Percentiles rank a stretch among this genome's conserved stretches.
phyloP scores from a whole-genome alignment of 1,140 invertebrate genomes.

The Meteorus sp. region DNA sequence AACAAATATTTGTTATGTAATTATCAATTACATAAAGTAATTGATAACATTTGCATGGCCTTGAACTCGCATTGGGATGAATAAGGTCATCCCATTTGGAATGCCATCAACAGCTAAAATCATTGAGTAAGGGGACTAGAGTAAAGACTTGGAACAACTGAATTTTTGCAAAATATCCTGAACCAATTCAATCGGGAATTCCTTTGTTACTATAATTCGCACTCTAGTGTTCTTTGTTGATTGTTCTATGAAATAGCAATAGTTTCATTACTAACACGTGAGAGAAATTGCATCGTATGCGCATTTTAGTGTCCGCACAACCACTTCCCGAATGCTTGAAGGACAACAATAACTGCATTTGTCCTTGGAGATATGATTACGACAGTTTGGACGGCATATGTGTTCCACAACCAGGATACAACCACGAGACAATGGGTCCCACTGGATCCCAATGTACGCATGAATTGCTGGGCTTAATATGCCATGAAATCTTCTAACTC shows the following conservation, averaged over 20 bases:
- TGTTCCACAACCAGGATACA: conserved; percentile 43
- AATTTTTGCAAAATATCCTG: too few species aligned
- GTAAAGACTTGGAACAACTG: too few species aligned
- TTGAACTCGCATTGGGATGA: too few species aligned
- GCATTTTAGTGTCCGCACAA: conserved; percentile 52
- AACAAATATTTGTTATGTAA: too few species aligned
- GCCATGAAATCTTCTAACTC: background rate
- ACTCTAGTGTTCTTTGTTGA: too few species aligned
- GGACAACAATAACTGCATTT: conserved; percentile 56
- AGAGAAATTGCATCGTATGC: conserved; percentile 39
- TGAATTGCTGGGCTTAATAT: conserved; percentile 42
- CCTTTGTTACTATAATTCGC: too few species aligned
- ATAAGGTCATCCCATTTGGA: too few species aligned
- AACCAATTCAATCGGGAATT: too few species aligned
- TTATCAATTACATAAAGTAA: background rate
- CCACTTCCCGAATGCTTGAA: conserved; percentile 58
- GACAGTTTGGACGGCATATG: conserved; percentile 48
- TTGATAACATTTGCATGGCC: too few species aligned
- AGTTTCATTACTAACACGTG: background rate
- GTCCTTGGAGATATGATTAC: conserved; percentile 58
- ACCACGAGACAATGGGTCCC: conserved; percentile 56
- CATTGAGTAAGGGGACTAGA: too few species aligned
- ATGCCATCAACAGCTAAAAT: too few species aligned
- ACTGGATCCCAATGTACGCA: conserved; percentile 55
- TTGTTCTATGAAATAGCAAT: too few species aligned